phyloP scores from a whole-genome alignment of 2,888 invertebrate species.

The Dione vanillae region DNA sequence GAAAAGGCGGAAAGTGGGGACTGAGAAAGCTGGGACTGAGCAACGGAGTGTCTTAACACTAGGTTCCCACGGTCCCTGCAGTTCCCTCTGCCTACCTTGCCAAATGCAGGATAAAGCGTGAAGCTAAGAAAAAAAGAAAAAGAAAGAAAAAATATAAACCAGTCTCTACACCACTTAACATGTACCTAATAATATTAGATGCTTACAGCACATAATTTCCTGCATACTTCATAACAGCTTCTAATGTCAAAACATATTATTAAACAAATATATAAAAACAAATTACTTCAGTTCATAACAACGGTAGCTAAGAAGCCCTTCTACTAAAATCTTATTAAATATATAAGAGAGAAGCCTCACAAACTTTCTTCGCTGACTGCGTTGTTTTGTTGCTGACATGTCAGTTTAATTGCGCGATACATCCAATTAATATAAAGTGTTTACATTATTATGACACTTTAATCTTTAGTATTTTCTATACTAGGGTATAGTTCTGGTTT shows the following conservation, averaged over 20 bases:
- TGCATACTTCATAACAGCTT: too few species aligned
- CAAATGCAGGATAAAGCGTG: too few species aligned
- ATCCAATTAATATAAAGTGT: conserved; percentile 40
- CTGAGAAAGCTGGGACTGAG: too few species aligned
- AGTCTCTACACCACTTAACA: too few species aligned
- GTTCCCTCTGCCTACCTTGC: too few species aligned
- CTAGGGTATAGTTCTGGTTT: background rate
- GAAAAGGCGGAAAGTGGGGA: too few species aligned
- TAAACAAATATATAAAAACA: background rate
- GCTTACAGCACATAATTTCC: too few species aligned
- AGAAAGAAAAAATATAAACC: too few species aligned
- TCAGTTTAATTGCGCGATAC: conserved; percentile 35
- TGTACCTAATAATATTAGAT: too few species aligned
- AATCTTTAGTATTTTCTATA: conserved; percentile 19
- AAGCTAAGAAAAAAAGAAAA: too few species aligned
- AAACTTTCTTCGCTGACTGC: conserved; percentile 42
- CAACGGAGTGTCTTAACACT: too few species aligned
- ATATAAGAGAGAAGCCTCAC: conserved; percentile 51
- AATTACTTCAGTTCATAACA: conserved; percentile 8
- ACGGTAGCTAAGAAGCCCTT: conserved; percentile 49
- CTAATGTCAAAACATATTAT: background rate
- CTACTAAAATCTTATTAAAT: conserved; percentile 59
- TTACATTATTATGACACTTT: conserved; percentile 11
- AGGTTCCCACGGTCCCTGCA: too few species aligned
- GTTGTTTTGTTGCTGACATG: conserved; percentile 30